Conservation (phyloP, 2,797 vertebrate species). For the Nothura maculosa region DNA sequence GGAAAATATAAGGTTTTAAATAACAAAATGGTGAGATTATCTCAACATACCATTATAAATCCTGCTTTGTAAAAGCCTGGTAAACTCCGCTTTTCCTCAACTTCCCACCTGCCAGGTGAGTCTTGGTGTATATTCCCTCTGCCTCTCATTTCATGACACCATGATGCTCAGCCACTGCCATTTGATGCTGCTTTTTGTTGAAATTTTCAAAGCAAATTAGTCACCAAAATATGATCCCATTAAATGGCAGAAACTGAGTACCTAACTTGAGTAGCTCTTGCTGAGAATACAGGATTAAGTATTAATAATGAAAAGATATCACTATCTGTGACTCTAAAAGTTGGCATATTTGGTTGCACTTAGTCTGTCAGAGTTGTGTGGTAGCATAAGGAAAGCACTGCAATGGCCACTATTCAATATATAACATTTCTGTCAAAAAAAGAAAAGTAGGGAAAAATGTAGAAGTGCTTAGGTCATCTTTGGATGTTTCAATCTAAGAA, state of each 20-base stretch:
- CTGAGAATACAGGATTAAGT: neutral
- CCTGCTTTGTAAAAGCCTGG: neutral
- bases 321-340: neutral
- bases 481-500: neutral
- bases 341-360: neutral
- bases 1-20: neutral
- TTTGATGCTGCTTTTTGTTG: slow-evolving; percentile 48
- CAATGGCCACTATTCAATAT: neutral
- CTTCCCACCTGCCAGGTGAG: neutral
- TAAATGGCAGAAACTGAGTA: neutral
- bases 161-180: slow-evolving; percentile 11
- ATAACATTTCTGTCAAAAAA: too few species aligned
- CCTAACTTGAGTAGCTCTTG: neutral
- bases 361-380: neutral
- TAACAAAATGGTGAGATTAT: neutral
- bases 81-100: neutral
- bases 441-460: too few species aligned
- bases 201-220: slow-evolving; percentile 59
- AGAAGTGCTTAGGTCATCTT: neutral
- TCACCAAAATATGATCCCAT: neutral
- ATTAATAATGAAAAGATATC: neutral
- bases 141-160: slow-evolving; percentile 40
- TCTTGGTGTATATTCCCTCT: neutral
- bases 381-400: neutral
- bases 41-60: neutral